These are phyloP conservation scores for Hedychridium roseum DNA, from an alignment of 2,888 invertebrate species.

Conservation along the genomic window DNA sequence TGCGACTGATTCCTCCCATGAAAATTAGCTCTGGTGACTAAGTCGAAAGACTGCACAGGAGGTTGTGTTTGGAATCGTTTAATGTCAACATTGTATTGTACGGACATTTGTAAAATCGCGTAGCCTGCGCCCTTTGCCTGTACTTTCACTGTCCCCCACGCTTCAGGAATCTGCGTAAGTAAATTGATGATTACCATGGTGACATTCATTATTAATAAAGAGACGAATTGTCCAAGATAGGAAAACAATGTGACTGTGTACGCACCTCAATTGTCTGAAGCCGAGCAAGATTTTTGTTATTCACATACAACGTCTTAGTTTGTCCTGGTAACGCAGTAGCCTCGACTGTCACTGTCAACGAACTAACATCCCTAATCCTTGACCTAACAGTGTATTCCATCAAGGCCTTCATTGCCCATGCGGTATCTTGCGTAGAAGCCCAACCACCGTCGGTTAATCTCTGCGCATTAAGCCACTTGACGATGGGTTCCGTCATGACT, in stretches of 20 bases:
- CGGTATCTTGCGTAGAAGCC: constrained; percentile 90
- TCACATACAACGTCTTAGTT: constrained; percentile 73
- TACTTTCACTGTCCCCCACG: constrained; percentile 94
- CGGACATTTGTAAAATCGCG: constrained; percentile 92
- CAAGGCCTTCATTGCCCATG: constrained; percentile 86
- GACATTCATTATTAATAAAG: neutral
- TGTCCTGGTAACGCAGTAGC: constrained; percentile 81
- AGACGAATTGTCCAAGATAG: constrained; percentile 1
- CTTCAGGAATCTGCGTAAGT: constrained; percentile 79
- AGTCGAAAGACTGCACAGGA: constrained; percentile 81
- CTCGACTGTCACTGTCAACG: constrained; percentile 81
- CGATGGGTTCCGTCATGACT: constrained; percentile 82
- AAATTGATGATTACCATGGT: neutral
- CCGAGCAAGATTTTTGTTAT: constrained; percentile 79
- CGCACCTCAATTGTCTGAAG: constrained; percentile 80
- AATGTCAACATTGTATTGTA: constrained; percentile 90
- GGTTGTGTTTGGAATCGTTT: constrained; percentile 85
- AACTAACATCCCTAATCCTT: constrained; percentile 84
- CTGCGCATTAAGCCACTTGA: constrained; percentile 90
- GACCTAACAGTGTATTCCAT: constrained; percentile 89
- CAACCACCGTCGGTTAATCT: constrained; percentile 87
- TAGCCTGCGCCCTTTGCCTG: constrained; percentile 93
- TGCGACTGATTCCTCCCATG: constrained; percentile 94
- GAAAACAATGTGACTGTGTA: too few species aligned
- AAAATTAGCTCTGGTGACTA: constrained; percentile 78